Evolutionary conservation across 2,888 invertebrate species (phyloP).

Genomic region (Lithophane ornitopus): DNA sequence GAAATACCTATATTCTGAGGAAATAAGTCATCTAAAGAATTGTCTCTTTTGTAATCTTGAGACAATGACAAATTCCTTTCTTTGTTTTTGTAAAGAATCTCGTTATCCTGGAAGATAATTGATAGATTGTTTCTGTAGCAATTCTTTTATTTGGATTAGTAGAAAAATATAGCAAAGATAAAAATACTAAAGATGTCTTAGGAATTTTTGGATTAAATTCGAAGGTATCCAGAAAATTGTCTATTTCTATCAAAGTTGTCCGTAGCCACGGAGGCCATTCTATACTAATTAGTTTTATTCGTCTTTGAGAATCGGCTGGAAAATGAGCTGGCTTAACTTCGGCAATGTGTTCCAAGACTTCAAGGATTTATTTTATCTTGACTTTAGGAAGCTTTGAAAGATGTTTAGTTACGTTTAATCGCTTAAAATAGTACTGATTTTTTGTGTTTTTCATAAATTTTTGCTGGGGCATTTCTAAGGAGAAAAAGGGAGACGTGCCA

Average conservation of each 20-base stretch:
- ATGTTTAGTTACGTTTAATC: too few relatives aligned
- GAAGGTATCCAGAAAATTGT: constrained; percentile 18
- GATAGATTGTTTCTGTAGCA: not conserved
- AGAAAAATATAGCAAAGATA: not conserved
- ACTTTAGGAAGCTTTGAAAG: not conserved
- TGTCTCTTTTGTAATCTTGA: constrained; percentile 1
- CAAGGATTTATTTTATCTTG: constrained; percentile 17
- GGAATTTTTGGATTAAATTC: not conserved
- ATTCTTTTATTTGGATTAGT: not conserved
- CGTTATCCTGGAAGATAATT: constrained; percentile 5
- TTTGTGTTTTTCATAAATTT: too few relatives aligned
- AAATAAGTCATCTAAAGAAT: not conserved
- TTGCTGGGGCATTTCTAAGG: too few relatives aligned
- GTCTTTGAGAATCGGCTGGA: constrained; percentile 40
- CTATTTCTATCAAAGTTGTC: constrained; percentile 19
- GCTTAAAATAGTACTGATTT: too few relatives aligned
- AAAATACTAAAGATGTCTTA: not conserved
- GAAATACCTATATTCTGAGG: not conserved
- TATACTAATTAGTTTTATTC: constrained; percentile 56
- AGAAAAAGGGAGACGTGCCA: too few relatives aligned
- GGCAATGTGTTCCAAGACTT: constrained; percentile 30
- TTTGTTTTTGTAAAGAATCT: constrained; percentile 14
- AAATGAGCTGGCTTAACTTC: constrained; percentile 51
- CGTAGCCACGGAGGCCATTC: constrained; percentile 26
- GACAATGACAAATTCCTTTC: not conserved